A percentile compares a stretch with the other conserved stretches of the same genome.
These are phyloP conservation scores for Apostichopus parvimensis DNA, from an alignment of 35 echinoderm and acorn worm genomes.

Conservation along the genomic window DNA sequence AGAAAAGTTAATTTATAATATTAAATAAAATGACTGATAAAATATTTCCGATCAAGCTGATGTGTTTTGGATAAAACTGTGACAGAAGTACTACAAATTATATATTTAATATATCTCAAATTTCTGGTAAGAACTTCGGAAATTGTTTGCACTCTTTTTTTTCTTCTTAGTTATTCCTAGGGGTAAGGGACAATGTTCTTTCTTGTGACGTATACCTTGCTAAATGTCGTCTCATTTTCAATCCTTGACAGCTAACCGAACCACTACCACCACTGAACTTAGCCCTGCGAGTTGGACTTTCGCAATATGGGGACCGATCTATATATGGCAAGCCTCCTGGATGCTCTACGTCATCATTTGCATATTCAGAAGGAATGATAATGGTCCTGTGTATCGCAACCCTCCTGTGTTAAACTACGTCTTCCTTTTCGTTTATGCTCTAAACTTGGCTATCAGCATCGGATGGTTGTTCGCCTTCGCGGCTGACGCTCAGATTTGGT, in stretches of 20 bases:
- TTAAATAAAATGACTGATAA: too few relatives aligned
- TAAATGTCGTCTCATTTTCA: not conserved
- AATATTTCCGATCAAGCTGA: too few relatives aligned
- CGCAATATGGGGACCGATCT: conserved; percentile 77
- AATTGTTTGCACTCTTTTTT: too few relatives aligned
- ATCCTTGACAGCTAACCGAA: not conserved
- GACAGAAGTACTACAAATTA: too few relatives aligned
- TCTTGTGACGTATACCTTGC: too few relatives aligned
- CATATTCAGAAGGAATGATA: conserved; percentile 27
- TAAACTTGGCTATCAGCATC: conserved; percentile 60
- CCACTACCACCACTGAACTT: conserved; percentile 13
- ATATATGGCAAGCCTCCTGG: conserved; percentile 67
- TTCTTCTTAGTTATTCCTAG: too few relatives aligned
- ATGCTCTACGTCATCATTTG: conserved; percentile 29
- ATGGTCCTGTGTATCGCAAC: conserved; percentile 43
- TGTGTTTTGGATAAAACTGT: too few relatives aligned
- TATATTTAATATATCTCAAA: too few relatives aligned
- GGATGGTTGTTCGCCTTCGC: conserved; percentile 65
- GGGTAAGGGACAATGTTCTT: too few relatives aligned
- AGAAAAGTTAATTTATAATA: too few relatives aligned
- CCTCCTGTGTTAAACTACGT: conserved; percentile 65
- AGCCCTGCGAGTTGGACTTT: conserved; percentile 82
- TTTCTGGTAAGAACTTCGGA: too few relatives aligned
- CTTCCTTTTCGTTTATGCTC: conserved; percentile 59
- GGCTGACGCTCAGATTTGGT: conserved; percentile 38